Base-by-base conservation (phyloP, 2,888 invertebrate species). In the Gastracanthus pulcherrimus region DNA sequence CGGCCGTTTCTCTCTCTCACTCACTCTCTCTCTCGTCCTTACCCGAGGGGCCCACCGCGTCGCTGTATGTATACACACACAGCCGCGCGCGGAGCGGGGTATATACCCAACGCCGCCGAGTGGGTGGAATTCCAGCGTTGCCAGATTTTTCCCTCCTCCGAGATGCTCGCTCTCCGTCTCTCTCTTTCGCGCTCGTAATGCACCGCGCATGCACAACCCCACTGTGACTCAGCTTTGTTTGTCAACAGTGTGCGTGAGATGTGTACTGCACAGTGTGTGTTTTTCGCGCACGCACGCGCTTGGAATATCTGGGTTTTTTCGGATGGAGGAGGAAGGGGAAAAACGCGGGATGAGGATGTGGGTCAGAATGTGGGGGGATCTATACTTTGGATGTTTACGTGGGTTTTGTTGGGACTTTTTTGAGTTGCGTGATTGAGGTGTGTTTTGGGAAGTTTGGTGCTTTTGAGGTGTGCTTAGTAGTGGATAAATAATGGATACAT, bases 41-140 rank as follows among this genome's bases (percentile, higher is more conserved):
- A 62, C 13, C 81, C 80, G 84, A 82, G 78, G 84, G 82, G 83
- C 84, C 82, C 84, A 83, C 83, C 82, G 84, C 72, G 83, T 81
- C 78, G 80, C 78, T 55, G 55, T 13, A 23, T 55, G n/a, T n/a
- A n/a, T n/a, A n/a, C 11, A 48, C 48, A 60, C 66, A 78, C 83
- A 82, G 85, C 84, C 82, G 83, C 51, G 38, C 34, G 26, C 51
- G 9, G 23, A 26, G 55, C 55, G 26, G 23, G 55, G 55, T 26
- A n/a, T n/a, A n/a, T n/a, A 45, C 11, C 19, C 23, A 48, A 29
- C 31, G 34, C 26, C 48, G 26, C 77, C 55, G 83, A 83, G 86
- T 84, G 85, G 86, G 87, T 88, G 87, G 89, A 87, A 88, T 89
- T 88, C 87, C 87, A 84, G 82, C 85, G 87, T 88, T 87, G 87